Evolutionary conservation across 2,888 invertebrate species (phyloP).

Genomic region (Stenoptilia bipunctidactyla): DNA sequence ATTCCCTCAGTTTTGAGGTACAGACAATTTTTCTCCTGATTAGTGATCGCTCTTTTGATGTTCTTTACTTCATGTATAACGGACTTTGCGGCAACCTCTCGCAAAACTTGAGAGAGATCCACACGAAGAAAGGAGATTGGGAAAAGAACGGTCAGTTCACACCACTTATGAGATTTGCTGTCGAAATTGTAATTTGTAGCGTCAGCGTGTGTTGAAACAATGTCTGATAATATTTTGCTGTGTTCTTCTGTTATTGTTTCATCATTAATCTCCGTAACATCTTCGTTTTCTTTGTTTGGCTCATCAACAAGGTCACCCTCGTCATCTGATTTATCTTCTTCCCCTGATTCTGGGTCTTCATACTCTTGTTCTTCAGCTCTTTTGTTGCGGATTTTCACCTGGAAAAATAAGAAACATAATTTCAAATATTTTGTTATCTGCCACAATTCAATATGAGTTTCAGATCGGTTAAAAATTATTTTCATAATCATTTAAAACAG

Average conservation of each 20-base stretch:
- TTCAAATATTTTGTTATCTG: too few relatives aligned
- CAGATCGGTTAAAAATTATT: too few relatives aligned
- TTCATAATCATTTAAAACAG: too few relatives aligned
- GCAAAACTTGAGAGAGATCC: constrained; percentile 82
- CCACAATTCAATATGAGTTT: too few relatives aligned
- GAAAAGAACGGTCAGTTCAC: constrained; percentile 82
- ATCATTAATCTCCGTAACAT: constrained; percentile 25
- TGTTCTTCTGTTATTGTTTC: constrained; percentile 31
- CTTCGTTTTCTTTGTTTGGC: constrained; percentile 33
- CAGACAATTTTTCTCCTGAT: constrained; percentile 73
- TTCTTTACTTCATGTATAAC: constrained; percentile 84
- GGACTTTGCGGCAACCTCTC: constrained; percentile 76
- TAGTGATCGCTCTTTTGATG: constrained; percentile 88
- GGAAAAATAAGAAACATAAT: too few relatives aligned
- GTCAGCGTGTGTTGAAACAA: constrained; percentile 44
- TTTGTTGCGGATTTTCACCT: constrained; percentile 67
- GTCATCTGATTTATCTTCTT: constrained; percentile 67
- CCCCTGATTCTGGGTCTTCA: constrained; percentile 74
- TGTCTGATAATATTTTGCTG: constrained; percentile 41
- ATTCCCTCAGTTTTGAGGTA: constrained; percentile 95
- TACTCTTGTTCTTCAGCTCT: constrained; percentile 75
- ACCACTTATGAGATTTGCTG: constrained; percentile 83
- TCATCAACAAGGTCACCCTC: constrained; percentile 37
- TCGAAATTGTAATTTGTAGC: constrained; percentile 82
- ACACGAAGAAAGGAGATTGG: constrained; percentile 64